phyloP scores from a whole-genome alignment of 2,113 vertebrate genomes.

The Clarias batrachus region DNA sequence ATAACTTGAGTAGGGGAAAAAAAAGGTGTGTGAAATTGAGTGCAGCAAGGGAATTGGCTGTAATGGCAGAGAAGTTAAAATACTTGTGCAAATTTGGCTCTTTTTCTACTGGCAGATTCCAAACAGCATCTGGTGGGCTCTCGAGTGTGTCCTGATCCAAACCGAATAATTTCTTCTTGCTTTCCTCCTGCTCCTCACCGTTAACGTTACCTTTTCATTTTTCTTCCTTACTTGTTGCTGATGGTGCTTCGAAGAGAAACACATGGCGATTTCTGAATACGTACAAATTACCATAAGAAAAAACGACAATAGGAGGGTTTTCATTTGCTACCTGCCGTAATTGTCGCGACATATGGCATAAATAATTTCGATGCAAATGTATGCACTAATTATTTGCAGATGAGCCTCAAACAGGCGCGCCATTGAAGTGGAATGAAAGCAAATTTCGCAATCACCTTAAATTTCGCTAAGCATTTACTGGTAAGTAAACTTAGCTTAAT shows the following conservation, averaged over 20 bases:
- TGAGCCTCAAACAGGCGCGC: constrained; percentile 78
- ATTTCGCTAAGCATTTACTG: constrained; percentile 80
- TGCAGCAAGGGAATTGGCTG: constrained; percentile 27
- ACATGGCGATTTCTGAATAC: constrained; percentile 71
- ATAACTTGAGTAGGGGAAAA: constrained; percentile 22
- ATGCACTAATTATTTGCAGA: constrained; percentile 88
- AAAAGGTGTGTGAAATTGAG: constrained; percentile 8
- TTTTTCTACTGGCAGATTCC: constrained; percentile 73
- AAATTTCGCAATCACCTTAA: constrained; percentile 86
- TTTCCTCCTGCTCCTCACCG: not conserved
- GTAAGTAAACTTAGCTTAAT: constrained; percentile 87
- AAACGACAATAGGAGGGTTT: constrained; percentile 66
- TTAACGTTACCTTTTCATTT: not conserved
- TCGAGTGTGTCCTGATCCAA: constrained; percentile 62
- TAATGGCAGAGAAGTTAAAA: constrained; percentile 21
- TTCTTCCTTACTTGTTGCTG: constrained; percentile 59
- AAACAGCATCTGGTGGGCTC: constrained; percentile 77
- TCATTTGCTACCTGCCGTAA: constrained; percentile 78
- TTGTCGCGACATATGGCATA: constrained; percentile 85
- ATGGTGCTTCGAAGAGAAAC: constrained; percentile 62
- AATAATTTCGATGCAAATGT: constrained; percentile 92
- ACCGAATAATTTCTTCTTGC: not conserved
- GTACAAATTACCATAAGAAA: constrained; percentile 80
- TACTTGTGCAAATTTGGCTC: constrained; percentile 47
- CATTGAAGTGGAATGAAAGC: constrained; percentile 88